A percentile compares a stretch with the other conserved stretches of the same genome.
Conservation (phyloP, 2,888 invertebrate genomes). For the Ophion slaviceki region DNA sequence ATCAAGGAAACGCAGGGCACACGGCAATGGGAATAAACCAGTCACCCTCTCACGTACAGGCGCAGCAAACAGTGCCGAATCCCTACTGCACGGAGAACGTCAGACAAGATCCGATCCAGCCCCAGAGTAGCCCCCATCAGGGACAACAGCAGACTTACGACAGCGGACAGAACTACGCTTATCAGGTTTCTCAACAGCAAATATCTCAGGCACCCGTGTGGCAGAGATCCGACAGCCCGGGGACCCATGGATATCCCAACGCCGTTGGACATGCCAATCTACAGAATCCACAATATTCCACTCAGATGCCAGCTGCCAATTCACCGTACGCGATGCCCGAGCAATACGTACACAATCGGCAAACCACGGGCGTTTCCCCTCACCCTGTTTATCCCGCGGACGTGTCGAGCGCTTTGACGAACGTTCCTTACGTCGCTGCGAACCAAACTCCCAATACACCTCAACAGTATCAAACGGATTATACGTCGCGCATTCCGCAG, state of each 20-base stretch:
- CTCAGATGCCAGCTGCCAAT: constrained; percentile 42
- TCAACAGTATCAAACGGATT: constrained; percentile 59
- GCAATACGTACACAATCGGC: constrained; percentile 71
- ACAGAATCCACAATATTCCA: constrained; percentile 31
- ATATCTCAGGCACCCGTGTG: constrained; percentile 22
- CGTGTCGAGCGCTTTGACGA: constrained; percentile 14
- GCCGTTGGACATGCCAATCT: not conserved
- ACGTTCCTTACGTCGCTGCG: constrained; percentile 3
- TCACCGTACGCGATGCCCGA: constrained; percentile 54
- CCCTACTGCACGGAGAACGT: constrained; percentile 44
- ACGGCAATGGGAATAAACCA: constrained; percentile 33
- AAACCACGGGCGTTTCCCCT: constrained; percentile 38
- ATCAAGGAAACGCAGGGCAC: constrained; percentile 38
- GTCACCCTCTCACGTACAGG: constrained; percentile 49
- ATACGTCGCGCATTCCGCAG: constrained; percentile 64
- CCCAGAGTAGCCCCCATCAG: constrained; percentile 54
- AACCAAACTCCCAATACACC: constrained; percentile 43
- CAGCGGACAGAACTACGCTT: constrained; percentile 53
- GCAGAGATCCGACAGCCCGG: constrained; percentile 32
- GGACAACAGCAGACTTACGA: constrained; percentile 43
- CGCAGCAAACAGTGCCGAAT: constrained; percentile 11
- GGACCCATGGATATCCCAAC: constrained; percentile 42
- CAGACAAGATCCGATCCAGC: constrained; percentile 54
- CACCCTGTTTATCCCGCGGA: constrained; percentile 44
- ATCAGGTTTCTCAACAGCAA: constrained; percentile 49